Percentiles rank a stretch among this genome's conserved stretches.
These are phyloP conservation scores for Ernsta delagoae DNA, from an alignment of 2,888 invertebrate genomes.

Conservation along the genomic window DNA sequence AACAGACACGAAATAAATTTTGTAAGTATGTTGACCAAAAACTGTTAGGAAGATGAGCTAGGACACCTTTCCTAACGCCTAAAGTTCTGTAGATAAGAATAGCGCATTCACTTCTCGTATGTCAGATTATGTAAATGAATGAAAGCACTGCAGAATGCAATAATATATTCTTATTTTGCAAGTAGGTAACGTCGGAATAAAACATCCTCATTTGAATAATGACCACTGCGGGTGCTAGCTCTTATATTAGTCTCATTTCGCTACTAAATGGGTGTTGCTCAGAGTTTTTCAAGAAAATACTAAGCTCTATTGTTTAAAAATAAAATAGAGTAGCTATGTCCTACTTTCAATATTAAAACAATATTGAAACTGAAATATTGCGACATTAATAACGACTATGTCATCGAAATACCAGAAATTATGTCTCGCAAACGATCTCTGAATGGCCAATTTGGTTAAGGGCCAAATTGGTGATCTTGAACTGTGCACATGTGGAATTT, in stretches of 20 bases:
- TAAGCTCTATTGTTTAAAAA: neutral
- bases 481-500: constrained; percentile 14
- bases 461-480: constrained; percentile 18
- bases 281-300: constrained; percentile 9
- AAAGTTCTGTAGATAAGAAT: constrained; percentile 13
- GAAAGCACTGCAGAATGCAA: constrained; percentile 28
- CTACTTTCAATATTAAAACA: constrained; percentile 1
- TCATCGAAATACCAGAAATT: constrained; percentile 11
- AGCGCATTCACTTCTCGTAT: constrained; percentile 41
- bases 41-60: neutral
- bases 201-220: constrained; percentile 34
- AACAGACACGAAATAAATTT: too few species aligned
- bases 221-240: constrained; percentile 21
- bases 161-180: constrained; percentile 43
- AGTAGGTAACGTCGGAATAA: constrained; percentile 22
- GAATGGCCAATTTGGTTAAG: constrained; percentile 16
- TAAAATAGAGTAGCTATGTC: neutral
- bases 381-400: neutral
- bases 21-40: too few species aligned
- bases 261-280: constrained; percentile 1
- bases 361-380: constrained; percentile 4
- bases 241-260: constrained; percentile 16
- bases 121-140: constrained; percentile 47
- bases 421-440: constrained; percentile 7
- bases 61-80: constrained; percentile 7